Conservation (phyloP, 2,113 vertebrate genomes). For the Ciconia boyciana region DNA sequence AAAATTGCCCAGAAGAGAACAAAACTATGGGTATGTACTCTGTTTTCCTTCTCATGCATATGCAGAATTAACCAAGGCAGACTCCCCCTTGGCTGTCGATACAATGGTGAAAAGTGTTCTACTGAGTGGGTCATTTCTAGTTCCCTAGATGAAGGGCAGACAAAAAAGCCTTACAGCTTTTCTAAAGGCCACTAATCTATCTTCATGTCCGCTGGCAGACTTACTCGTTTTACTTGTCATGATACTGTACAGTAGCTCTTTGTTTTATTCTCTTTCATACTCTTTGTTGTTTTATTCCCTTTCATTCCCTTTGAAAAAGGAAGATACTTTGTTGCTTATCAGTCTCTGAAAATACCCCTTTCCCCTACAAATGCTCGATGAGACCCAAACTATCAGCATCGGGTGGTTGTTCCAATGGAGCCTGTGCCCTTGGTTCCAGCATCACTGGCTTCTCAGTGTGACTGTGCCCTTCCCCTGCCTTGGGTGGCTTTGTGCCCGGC, state of each 20-base stretch:
- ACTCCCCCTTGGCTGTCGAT: background rate
- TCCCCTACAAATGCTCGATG: background rate
- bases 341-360: background rate
- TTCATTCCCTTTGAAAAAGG: conserved; percentile 7
- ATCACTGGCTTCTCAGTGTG: background rate
- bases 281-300: conserved; percentile 3
- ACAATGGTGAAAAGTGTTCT: background rate
- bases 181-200: conserved; percentile 30
- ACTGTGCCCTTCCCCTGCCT: background rate
- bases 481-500: background rate
- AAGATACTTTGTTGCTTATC: background rate
- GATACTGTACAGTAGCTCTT: conserved; percentile 47
- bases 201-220: background rate
- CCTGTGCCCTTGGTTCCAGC: background rate
- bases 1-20: conserved; percentile 82
- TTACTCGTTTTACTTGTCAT: background rate
- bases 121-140: background rate
- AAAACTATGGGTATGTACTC: conserved; percentile 63
- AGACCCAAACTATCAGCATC: background rate
- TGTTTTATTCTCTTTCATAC: conserved; percentile 8
- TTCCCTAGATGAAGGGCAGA: background rate
- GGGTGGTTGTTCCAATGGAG: background rate
- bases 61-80: background rate
- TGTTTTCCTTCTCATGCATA: background rate
- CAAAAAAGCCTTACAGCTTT: conserved; percentile 2